Percentiles rank a stretch among this genome's conserved stretches.
Evolutionary conservation across 2,888 invertebrate genomes (phyloP).

Genomic region (Drymonia ruficornis): DNA sequence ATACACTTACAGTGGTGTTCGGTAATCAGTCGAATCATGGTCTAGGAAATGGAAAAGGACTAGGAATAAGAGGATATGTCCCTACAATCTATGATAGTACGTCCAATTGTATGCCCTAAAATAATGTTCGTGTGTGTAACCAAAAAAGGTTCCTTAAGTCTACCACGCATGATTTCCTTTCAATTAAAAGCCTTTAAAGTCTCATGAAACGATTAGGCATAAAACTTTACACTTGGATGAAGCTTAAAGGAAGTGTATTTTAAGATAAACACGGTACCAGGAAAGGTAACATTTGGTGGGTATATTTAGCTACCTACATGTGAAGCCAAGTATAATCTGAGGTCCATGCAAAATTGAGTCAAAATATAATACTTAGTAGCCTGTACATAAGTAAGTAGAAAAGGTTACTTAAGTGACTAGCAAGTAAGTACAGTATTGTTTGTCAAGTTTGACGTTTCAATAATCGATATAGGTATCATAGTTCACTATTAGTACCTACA

Average conservation of each 20-base stretch:
- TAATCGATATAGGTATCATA: not conserved
- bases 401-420: too few species aligned
- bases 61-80: too few species aligned
- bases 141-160: slow-evolving; percentile 39
- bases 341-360: too few species aligned
- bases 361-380: too few species aligned
- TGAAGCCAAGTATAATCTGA: not conserved
- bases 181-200: slow-evolving; percentile 48
- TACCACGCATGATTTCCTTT: slow-evolving; percentile 44
- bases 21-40: too few species aligned
- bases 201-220: slow-evolving; percentile 35
- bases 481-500: too few species aligned
- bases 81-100: too few species aligned
- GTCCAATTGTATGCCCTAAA: too few species aligned
- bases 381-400: not conserved
- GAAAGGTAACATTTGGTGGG: slow-evolving; percentile 4
- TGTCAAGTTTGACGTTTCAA: not conserved
- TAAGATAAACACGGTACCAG: slow-evolving; percentile 15
- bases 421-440: not conserved
- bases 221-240: slow-evolving; percentile 39
- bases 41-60: too few species aligned
- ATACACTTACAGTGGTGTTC: too few species aligned
- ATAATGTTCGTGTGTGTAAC: slow-evolving; percentile 10
- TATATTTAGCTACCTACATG: slow-evolving; percentile 15
- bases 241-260: slow-evolving; percentile 27